Evolutionary conservation across 1,140 invertebrate genomes (phyloP).

Genomic region (Scaptomyza hsui): DNA sequence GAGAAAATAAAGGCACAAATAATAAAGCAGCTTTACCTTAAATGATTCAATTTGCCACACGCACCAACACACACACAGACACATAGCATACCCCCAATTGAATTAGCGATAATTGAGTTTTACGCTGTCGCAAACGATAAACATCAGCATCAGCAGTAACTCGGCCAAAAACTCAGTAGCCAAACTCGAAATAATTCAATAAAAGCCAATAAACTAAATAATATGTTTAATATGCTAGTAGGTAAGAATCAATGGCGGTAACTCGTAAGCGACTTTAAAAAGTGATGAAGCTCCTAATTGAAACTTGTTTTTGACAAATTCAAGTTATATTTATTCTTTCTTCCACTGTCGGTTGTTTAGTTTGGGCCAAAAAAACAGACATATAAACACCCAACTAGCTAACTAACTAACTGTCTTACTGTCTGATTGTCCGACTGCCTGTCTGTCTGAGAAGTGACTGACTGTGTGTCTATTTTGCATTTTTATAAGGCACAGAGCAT

Average conservation of each 20-base stretch:
- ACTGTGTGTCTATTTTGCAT: slow-evolving; percentile 52
- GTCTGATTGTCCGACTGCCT: slow-evolving; percentile 35
- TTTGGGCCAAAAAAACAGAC: slow-evolving; percentile 24
- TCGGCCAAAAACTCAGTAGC: slow-evolving; percentile 28
- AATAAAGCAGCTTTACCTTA: slow-evolving; percentile 50
- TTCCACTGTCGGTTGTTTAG: too few relatives aligned
- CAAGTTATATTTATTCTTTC: too few relatives aligned
- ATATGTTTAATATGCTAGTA: slow-evolving; percentile 13
- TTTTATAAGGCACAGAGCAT: slow-evolving; percentile 38
- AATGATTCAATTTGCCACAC: slow-evolving; percentile 57
- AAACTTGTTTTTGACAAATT: not conserved
- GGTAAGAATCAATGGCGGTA: slow-evolving; percentile 4
- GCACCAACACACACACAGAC: slow-evolving; percentile 13
- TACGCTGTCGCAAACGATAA: slow-evolving; percentile 31
- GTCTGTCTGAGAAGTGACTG: slow-evolving; percentile 12
- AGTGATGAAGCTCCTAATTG: not conserved
- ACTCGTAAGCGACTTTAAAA: not conserved
- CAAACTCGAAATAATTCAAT: slow-evolving; percentile 48
- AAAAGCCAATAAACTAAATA: slow-evolving; percentile 48
- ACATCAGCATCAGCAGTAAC: slow-evolving; percentile 19
- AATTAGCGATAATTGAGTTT: slow-evolving; percentile 64
- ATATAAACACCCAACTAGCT: slow-evolving; percentile 11
- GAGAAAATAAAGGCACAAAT: slow-evolving; percentile 21
- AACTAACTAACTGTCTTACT: slow-evolving; percentile 33
- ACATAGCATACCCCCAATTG: slow-evolving; percentile 32